phyloP scores from a whole-genome alignment of 2,113 vertebrate genomes.

The Dromas ardeola region DNA sequence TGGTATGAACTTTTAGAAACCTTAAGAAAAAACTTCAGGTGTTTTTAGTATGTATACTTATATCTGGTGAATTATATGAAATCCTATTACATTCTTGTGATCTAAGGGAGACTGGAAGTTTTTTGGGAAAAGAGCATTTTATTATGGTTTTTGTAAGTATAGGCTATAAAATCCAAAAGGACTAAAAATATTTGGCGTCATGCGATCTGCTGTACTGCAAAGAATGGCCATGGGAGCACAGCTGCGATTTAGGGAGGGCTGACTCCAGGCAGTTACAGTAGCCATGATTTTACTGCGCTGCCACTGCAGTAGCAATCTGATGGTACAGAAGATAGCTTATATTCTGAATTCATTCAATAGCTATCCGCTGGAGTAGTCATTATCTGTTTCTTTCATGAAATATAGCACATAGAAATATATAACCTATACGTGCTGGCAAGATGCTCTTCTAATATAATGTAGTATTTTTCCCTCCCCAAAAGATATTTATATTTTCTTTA shows the following conservation, averaged over 20 bases:
- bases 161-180: background rate
- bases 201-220: background rate
- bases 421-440: background rate
- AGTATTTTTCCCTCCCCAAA: background rate
- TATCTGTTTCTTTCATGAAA: background rate
- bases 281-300: background rate
- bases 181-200: background rate
- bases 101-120: background rate
- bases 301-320: background rate
- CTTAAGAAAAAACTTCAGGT: background rate
- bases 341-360: background rate
- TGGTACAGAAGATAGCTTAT: background rate
- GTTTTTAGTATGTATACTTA: background rate
- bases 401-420: background rate
- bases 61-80: background rate
- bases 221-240: background rate
- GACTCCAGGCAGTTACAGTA: background rate
- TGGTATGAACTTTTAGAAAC: background rate
- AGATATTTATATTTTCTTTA: background rate
- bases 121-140: background rate
- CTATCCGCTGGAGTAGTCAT: background rate
- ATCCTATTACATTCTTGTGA: background rate
- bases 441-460: background rate
- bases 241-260: background rate
- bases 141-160: background rate